Evolutionary conservation across 2,888 invertebrate genomes (phyloP).

Genomic region (Hydraecia micacea): DNA sequence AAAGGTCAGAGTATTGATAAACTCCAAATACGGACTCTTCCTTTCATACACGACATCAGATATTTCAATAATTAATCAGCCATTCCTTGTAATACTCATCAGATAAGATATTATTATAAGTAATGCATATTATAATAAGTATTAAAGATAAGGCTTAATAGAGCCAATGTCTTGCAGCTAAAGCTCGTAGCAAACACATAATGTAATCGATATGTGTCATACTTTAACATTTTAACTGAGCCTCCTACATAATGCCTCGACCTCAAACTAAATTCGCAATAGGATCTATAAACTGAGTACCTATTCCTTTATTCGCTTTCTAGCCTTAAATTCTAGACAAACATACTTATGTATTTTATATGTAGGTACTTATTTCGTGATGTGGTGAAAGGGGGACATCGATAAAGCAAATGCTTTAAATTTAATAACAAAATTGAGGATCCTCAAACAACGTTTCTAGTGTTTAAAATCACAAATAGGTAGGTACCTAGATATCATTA

Average conservation of each 20-base stretch:
- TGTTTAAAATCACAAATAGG: slow-evolving; percentile 3
- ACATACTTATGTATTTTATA: slow-evolving; percentile 14
- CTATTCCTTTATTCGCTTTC: slow-evolving; percentile 46
- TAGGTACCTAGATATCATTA: not conserved
- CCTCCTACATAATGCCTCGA: slow-evolving; percentile 3
- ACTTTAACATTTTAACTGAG: slow-evolving; percentile 23
- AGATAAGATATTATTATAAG: slow-evolving; percentile 43
- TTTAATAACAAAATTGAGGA: not conserved
- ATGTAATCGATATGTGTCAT: slow-evolving; percentile 41
- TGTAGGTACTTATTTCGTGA: slow-evolving; percentile 34
- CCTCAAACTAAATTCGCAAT: slow-evolving; percentile 48
- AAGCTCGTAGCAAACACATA: slow-evolving; percentile 21
- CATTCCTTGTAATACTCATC: slow-evolving; percentile 46
- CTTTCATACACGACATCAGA: slow-evolving; percentile 24
- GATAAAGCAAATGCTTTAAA: not conserved
- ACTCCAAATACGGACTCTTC: slow-evolving; percentile 18
- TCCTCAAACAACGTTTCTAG: not conserved
- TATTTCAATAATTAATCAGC: slow-evolving; percentile 56
- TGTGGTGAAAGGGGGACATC: slow-evolving; percentile 43
- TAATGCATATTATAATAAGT: slow-evolving; percentile 55
- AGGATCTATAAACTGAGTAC: slow-evolving; percentile 39
- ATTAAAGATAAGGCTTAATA: slow-evolving; percentile 51
- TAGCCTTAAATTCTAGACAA: slow-evolving; percentile 37
- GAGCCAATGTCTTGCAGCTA: slow-evolving; percentile 36
- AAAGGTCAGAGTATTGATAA: slow-evolving; percentile 34